Conservation (phyloP, 2,113 vertebrate genomes). For the Syngnathus scovelli region DNA sequence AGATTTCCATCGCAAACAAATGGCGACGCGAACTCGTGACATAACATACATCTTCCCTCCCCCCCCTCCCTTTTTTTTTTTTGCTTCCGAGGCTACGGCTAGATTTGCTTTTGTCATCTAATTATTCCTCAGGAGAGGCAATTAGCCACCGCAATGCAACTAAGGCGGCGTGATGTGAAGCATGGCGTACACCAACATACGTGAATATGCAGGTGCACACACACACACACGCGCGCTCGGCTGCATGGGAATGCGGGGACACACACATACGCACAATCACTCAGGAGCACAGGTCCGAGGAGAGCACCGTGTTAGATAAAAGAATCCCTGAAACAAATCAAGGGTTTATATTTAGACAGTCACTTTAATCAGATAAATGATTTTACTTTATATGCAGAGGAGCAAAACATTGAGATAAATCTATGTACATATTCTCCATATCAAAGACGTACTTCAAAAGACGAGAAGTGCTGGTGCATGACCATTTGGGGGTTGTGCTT, state of each 20-base stretch:
- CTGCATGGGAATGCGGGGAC: neutral
- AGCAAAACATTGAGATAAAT: slow-evolving; percentile 42
- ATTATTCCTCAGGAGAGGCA: slow-evolving; percentile 69
- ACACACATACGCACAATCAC: slow-evolving; percentile 39
- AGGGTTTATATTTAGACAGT: slow-evolving; percentile 60
- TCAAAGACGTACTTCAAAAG: slow-evolving; percentile 66
- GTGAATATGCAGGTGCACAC: slow-evolving; percentile 13
- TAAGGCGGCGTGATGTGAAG: slow-evolving; percentile 35
- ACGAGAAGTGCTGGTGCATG: slow-evolving; percentile 23
- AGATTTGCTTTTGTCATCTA: slow-evolving; percentile 67
- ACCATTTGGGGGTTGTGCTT: slow-evolving; percentile 56
- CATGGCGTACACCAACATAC: slow-evolving; percentile 8
- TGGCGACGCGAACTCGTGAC: slow-evolving; percentile 50
- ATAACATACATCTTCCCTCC: slow-evolving; percentile 48
- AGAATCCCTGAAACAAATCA: slow-evolving; percentile 46
- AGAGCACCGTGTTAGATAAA: slow-evolving; percentile 46
- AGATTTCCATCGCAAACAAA: slow-evolving; percentile 47
- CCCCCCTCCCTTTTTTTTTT: slow-evolving; percentile 59
- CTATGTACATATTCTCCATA: slow-evolving; percentile 54
- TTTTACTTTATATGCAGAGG: slow-evolving; percentile 34
- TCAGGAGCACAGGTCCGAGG: slow-evolving; percentile 47
- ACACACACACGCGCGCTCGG: neutral
- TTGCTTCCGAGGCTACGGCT: slow-evolving; percentile 43
- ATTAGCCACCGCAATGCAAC: slow-evolving; percentile 63
- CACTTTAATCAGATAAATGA: slow-evolving; percentile 62